phyloP scores from a whole-genome alignment of 2,113 vertebrate genomes.

The Hippocampus mohnikei region DNA sequence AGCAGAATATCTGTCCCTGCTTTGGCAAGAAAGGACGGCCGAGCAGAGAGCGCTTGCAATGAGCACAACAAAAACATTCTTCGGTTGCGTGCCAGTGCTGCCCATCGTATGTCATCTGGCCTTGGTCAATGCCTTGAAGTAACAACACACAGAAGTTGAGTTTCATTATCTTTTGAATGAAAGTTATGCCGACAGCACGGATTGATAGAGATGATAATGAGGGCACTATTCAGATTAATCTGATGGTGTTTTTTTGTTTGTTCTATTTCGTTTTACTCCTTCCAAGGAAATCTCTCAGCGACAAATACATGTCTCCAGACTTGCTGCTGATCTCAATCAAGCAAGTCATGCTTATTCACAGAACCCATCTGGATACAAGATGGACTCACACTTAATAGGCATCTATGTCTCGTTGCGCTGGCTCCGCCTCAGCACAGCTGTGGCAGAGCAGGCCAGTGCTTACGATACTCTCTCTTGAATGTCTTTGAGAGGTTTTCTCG shows the following conservation, averaged over 20 bases:
- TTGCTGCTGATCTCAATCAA: constrained; percentile 34
- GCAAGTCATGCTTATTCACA: constrained; percentile 57
- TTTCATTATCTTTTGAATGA: background rate
- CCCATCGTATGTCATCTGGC: constrained; percentile 97
- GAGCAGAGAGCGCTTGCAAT: constrained; percentile 93
- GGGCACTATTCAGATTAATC: too few relatives aligned
- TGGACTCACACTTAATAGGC: constrained; percentile 54
- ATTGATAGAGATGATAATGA: background rate
- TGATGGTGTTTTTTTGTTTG: too few relatives aligned
- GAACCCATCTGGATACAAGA: constrained; percentile 57
- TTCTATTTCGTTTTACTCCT: background rate
- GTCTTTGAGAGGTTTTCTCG: constrained; percentile 21
- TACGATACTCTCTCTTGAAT: constrained; percentile 37
- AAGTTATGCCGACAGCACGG: constrained; percentile 7
- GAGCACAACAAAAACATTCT: constrained; percentile 93
- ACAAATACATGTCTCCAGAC: constrained; percentile 33
- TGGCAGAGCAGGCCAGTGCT: constrained; percentile 28
- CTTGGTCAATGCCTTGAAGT: constrained; percentile 90
- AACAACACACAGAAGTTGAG: background rate
- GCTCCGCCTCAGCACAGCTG: constrained; percentile 58
- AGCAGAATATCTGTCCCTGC: constrained; percentile 97
- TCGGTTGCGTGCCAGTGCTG: constrained; percentile 98
- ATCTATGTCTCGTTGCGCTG: constrained; percentile 48
- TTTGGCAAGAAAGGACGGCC: constrained; percentile 95
- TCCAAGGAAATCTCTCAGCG: constrained; percentile 13